These are phyloP conservation scores for Scelioninae gen. 2 DNA, from an alignment of 2,888 invertebrate genomes.

Conservation along the genomic window DNA sequence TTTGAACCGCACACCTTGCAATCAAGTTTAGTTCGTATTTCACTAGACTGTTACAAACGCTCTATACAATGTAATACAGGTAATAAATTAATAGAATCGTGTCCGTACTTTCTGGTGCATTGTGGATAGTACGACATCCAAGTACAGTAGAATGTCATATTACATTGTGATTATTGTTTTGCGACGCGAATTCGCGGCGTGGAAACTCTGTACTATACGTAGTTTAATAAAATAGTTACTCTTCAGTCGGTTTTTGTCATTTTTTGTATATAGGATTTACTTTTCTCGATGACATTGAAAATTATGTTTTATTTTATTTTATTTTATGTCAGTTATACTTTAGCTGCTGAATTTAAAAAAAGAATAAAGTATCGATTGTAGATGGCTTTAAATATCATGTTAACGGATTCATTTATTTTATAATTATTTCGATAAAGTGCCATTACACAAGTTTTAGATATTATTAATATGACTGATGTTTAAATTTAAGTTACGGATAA, in stretches of 20 bases:
- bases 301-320: neutral
- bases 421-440: too few relatives aligned
- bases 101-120: conserved; percentile 45
- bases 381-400: too few relatives aligned
- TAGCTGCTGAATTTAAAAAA: too few relatives aligned
- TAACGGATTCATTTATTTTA: too few relatives aligned
- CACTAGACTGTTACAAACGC: conserved; percentile 34
- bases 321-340: too few relatives aligned
- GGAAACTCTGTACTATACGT: conserved; percentile 46
- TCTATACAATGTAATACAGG: conserved; percentile 50
- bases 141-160: conserved; percentile 41
- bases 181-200: neutral
- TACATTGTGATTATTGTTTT: conserved; percentile 46
- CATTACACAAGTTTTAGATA: too few relatives aligned
- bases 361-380: too few relatives aligned
- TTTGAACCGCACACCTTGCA: conserved; percentile 51
- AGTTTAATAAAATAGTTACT: conserved; percentile 52
- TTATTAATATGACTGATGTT: too few relatives aligned
- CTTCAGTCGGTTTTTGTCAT: conserved; percentile 26
- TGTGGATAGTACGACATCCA: conserved; percentile 35
- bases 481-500: too few relatives aligned
- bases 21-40: conserved; percentile 47
- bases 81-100: conserved; percentile 39
- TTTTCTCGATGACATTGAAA: too few relatives aligned
- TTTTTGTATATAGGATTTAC: conserved; percentile 7